These are phyloP conservation scores for Perdita meconis DNA, from an alignment of 2,888 invertebrate genomes.

Conservation along the genomic window DNA sequence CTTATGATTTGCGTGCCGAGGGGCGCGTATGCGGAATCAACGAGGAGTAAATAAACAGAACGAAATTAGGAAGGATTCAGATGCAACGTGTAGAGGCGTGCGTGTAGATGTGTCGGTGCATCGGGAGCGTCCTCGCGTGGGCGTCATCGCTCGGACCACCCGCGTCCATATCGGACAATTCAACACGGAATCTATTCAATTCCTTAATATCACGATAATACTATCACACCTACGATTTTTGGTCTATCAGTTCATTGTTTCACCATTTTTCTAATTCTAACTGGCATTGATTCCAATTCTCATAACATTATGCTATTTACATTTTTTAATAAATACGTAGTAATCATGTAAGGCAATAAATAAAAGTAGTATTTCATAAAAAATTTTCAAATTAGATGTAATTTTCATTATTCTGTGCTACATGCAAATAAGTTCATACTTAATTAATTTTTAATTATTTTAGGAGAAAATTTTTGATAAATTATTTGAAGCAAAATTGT, in stretches of 20 bases:
- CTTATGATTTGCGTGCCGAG: slow-evolving; percentile 40
- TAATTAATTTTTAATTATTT: too few species aligned
- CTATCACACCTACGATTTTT: background rate
- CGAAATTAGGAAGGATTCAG: slow-evolving; percentile 45
- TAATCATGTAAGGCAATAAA: too few species aligned
- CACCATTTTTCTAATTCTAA: too few species aligned
- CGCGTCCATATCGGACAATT: slow-evolving; percentile 37
- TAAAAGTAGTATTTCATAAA: too few species aligned
- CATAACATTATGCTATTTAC: too few species aligned
- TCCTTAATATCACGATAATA: slow-evolving; percentile 17
- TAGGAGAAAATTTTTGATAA: too few species aligned
- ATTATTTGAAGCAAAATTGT: too few species aligned
- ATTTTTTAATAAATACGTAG: too few species aligned
- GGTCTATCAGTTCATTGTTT: background rate
- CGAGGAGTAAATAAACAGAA: slow-evolving; percentile 39
- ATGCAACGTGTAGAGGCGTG: slow-evolving; percentile 15
- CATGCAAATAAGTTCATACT: too few species aligned
- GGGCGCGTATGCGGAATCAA: slow-evolving; percentile 15
- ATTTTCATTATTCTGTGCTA: too few species aligned
- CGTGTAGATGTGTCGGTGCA: slow-evolving; percentile 15
- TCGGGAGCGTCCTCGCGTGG: slow-evolving; percentile 41
- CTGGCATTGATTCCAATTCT: too few species aligned
- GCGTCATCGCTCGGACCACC: slow-evolving; percentile 55
- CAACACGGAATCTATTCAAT: slow-evolving; percentile 20
- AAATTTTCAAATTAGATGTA: too few species aligned